These are phyloP conservation scores for Hormaphis cornu DNA, from an alignment of 1,140 invertebrate genomes.

Conservation along the genomic window DNA sequence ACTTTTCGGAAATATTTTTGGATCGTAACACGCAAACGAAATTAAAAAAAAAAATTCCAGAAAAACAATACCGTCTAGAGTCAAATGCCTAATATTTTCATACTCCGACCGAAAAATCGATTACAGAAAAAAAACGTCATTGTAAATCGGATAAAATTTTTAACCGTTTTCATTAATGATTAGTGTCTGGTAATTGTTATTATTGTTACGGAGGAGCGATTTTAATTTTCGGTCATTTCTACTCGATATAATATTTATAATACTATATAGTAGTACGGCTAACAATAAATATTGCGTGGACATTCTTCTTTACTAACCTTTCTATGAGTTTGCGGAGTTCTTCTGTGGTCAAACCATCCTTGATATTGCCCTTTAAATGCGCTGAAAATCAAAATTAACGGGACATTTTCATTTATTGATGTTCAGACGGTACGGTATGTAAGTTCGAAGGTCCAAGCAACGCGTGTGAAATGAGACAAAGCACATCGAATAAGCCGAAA, in stretches of 20 bases:
- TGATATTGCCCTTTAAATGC: conserved; percentile 56
- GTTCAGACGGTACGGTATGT: not conserved
- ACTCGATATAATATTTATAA: not conserved
- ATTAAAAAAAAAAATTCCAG: no score
- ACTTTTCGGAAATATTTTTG: no score
- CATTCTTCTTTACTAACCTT: conserved; percentile 59
- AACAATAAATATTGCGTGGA: not conserved
- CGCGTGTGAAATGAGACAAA: not conserved
- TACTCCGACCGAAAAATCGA: no score
- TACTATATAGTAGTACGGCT: not conserved
- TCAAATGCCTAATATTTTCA: no score
- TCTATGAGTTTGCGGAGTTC: conserved; percentile 92
- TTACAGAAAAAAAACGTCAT: no score
- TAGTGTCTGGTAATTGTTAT: no score
- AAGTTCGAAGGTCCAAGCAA: not conserved
- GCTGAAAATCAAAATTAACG: conserved; percentile 51
- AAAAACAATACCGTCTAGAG: no score
- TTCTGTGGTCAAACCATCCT: conserved; percentile 84
- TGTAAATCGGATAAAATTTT: no score
- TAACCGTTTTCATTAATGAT: no score
- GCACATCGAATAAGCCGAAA: not conserved
- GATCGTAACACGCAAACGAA: no score
- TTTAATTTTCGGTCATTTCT: no score
- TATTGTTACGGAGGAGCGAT: no score
- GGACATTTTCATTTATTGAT: conserved; percentile 1